Evolutionary conservation across 2,888 invertebrate genomes (phyloP).

Genomic region (Sinotaia quadrata): DNA sequence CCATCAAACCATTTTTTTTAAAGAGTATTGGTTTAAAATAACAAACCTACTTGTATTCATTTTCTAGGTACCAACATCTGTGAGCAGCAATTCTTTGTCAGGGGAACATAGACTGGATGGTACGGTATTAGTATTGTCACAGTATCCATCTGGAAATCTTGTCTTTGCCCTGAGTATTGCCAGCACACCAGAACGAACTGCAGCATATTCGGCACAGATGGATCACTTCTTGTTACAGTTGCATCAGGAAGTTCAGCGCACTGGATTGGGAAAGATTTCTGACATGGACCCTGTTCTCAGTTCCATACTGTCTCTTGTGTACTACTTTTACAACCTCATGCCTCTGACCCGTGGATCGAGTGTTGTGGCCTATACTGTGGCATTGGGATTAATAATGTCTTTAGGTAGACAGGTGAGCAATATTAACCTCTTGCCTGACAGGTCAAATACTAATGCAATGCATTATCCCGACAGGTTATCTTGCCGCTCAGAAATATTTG

Average conservation of each 20-base stretch:
- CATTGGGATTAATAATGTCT: slow-evolving; percentile 64
- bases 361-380: slow-evolving; percentile 64
- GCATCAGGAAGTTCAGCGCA: slow-evolving; percentile 58
- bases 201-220: slow-evolving; percentile 58
- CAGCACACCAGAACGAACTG: slow-evolving; percentile 52
- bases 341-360: slow-evolving; percentile 66
- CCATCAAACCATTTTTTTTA: no score
- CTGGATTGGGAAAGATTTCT: slow-evolving; percentile 56
- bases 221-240: slow-evolving; percentile 57
- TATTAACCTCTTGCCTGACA: slow-evolving; percentile 15
- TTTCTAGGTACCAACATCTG: slow-evolving; percentile 20
- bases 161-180: slow-evolving; percentile 59
- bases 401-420: slow-evolving; percentile 62
- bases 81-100: slow-evolving; percentile 17
- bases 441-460: no score
- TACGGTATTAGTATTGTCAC: slow-evolving; percentile 59
- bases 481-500: no score
- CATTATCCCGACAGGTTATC: no score
- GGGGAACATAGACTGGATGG: slow-evolving; percentile 61
- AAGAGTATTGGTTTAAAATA: no score
- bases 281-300: slow-evolving; percentile 60
- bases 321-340: slow-evolving; percentile 67
- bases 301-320: slow-evolving; percentile 58
- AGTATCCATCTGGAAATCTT: slow-evolving; percentile 56
- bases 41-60: no score